phyloP scores from a whole-genome alignment of 2,797 vertebrate genomes.

The Coregonus ussuriensis region DNA sequence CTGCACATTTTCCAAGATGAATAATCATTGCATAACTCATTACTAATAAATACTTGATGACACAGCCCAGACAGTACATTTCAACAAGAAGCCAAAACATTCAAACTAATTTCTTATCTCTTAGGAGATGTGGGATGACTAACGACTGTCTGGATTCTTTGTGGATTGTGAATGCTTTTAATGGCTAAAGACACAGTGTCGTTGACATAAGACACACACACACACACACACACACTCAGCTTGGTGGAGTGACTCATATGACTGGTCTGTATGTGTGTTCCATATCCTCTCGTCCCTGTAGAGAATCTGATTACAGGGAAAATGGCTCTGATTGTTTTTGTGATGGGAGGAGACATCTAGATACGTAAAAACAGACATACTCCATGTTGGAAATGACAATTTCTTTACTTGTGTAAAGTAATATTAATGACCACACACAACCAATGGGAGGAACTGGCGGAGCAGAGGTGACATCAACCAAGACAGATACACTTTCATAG shows the following conservation, averaged over 20 bases:
- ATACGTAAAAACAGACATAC: conserved; percentile 58
- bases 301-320: not conserved
- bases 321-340: not conserved
- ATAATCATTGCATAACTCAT: not conserved
- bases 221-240: not conserved
- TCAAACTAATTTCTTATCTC: not conserved
- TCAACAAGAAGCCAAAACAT: not conserved
- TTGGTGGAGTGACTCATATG: not conserved
- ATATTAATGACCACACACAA: conserved; percentile 53
- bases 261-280: not conserved
- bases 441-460: conserved; percentile 8
- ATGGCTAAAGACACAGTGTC: not conserved
- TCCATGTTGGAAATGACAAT: conserved; percentile 28
- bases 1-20: not conserved
- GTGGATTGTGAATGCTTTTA: not conserved
- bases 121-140: not conserved
- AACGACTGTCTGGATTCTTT: not conserved
- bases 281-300: not conserved
- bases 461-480: conserved; percentile 12
- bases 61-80: not conserved
- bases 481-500: not conserved
- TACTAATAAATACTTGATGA: not conserved
- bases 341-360: conserved; percentile 1
- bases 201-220: not conserved
- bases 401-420: conserved; percentile 30